These are phyloP conservation scores for Adela reaumurella DNA, from an alignment of 2,888 invertebrate genomes.

Conservation along the genomic window DNA sequence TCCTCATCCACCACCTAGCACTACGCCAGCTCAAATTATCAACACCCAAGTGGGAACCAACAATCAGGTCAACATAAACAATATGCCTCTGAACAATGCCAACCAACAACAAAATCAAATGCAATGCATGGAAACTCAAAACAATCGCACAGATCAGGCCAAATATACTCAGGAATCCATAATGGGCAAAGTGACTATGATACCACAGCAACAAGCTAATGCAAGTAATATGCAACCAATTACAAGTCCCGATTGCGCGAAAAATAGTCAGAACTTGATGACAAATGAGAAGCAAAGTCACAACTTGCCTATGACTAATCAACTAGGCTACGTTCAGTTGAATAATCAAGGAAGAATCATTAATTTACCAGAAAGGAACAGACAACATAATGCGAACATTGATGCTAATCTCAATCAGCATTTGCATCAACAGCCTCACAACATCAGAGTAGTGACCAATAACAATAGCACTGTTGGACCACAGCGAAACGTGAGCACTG, in stretches of 20 bases:
- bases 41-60: slow-evolving; percentile 28
- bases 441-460: slow-evolving; percentile 45
- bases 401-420: slow-evolving; percentile 39
- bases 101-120: slow-evolving; percentile 26
- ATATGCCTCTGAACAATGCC: slow-evolving; percentile 30
- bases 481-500: slow-evolving; percentile 23
- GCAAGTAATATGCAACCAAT: slow-evolving; percentile 26
- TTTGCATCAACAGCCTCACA: slow-evolving; percentile 36
- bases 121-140: slow-evolving; percentile 31
- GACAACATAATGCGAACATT: slow-evolving; percentile 31
- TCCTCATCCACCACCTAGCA: slow-evolving; percentile 29
- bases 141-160: slow-evolving; percentile 33
- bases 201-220: slow-evolving; percentile 25
- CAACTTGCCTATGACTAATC: slow-evolving; percentile 40
- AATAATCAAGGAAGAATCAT: slow-evolving; percentile 43
- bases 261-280: slow-evolving; percentile 29
- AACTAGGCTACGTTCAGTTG: slow-evolving; percentile 47
- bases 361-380: slow-evolving; percentile 42
- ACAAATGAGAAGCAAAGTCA: slow-evolving; percentile 40
- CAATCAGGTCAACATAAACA: slow-evolving; percentile 40
- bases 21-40: slow-evolving; percentile 34
- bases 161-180: slow-evolving; percentile 38
- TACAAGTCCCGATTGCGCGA: slow-evolving; percentile 37
- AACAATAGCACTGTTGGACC: slow-evolving; percentile 30
- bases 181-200: slow-evolving; percentile 43